A percentile compares a stretch with the other conserved stretches of the same genome.
Evolutionary conservation across 2,888 invertebrate species (phyloP).

Genomic region (Plebejus argus): DNA sequence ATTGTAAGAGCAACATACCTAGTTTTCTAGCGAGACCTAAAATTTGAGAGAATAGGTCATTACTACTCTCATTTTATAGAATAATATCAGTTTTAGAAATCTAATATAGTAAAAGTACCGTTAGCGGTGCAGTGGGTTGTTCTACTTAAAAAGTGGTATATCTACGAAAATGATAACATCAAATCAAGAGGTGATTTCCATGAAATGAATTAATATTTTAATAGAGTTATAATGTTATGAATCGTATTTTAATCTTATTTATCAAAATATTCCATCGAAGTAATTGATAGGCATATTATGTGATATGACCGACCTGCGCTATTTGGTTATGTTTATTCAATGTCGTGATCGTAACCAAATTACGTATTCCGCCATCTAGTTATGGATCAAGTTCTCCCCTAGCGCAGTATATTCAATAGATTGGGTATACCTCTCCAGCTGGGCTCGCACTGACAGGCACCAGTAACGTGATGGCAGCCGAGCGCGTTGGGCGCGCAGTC

Average conservation of each 20-base stretch:
- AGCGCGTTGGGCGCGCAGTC: slow-evolving; percentile 86
- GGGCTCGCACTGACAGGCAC: slow-evolving; percentile 90
- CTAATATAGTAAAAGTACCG: background rate
- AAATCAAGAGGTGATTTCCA: background rate
- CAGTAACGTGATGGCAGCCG: slow-evolving; percentile 91
- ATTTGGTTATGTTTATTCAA: too few relatives aligned
- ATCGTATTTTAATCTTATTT: background rate
- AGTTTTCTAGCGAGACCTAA: slow-evolving; percentile 62
- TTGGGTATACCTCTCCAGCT: slow-evolving; percentile 86
- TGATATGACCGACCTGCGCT: too few relatives aligned
- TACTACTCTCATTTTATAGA: background rate
- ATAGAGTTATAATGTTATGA: background rate
- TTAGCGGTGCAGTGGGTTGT: background rate
- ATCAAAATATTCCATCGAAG: background rate
- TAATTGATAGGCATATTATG: too few relatives aligned
- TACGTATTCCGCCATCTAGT: too few relatives aligned
- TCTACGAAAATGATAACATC: background rate
- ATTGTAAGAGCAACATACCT: slow-evolving; percentile 44
- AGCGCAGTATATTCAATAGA: background rate
- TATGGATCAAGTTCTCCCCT: background rate
- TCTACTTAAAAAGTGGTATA: background rate
- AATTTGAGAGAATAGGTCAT: background rate
- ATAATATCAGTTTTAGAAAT: background rate
- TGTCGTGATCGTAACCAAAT: too few relatives aligned
- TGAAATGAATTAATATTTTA: background rate